Base-by-base conservation (phyloP, 2,888 invertebrate species). In the Laspeyria flexula region DNA sequence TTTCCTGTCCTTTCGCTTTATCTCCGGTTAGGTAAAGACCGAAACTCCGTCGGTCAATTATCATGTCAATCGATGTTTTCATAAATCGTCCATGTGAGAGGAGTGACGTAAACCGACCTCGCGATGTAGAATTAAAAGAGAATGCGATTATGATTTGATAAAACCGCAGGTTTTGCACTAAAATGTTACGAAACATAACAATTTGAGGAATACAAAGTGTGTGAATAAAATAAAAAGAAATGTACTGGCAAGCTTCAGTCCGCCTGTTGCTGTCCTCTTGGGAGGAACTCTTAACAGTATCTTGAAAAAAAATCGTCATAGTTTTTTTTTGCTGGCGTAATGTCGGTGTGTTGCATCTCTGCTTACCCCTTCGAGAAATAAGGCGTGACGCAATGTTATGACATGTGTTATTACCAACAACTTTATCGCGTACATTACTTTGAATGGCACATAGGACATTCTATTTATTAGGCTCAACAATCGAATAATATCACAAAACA, bases 101-200 rank as follows among this genome's bases (percentile, higher is more conserved):
- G 69, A 11, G 25, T 69, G 69, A 69, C 35, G 69, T 69, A 69
- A 69, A 1, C 10, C 43, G 71, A 71, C 69, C 71, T 69, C 71
- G 71, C 34, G 45, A 39, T 49, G 45, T 57, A 43, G 65, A 69
- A 69, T 67, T 71, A 67, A 66, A 69, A 69, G 69, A 65, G 69
- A 69, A 69, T 67, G 69, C 71, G 68, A 65, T 69, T 62, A 67
- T 65, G 57, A 60, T 71, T 69, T 60, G 71, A 71, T 69, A 69
- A 69, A 69, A 71, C 69, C 69, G 54, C 68, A 51, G 61, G 58
- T 52, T 69, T 67, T 64, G 59, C 58, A 61, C 71, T 71, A 55
- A 41, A 54, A 55, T 21, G 49, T 71, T 68, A 40, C 55, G 71
- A 67, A 66, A 67, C 43, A 42, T 43, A 53, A 64, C 46, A 53